Evolutionary conservation across 1,140 invertebrate species (phyloP).

Genomic region (Panagrolaimus sp.): DNA sequence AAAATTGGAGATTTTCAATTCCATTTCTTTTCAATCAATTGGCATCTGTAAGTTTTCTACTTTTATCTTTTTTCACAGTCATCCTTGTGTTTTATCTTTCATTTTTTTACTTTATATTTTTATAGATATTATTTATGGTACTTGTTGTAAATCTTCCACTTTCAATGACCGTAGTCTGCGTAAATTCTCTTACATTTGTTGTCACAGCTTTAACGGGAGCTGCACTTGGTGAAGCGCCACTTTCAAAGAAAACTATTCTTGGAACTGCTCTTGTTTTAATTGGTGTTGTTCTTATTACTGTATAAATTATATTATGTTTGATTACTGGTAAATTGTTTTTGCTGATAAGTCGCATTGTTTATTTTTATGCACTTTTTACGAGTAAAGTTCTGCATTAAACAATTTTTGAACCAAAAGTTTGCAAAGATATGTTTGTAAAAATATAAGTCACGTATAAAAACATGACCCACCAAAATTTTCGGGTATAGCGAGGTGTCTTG

Average conservation of each 20-base stretch:
- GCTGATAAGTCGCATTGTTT: too few species aligned
- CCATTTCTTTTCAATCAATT: conserved; percentile 12
- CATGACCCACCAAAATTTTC: too few species aligned
- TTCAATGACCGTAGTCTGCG: background rate
- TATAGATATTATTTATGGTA: conserved; percentile 5
- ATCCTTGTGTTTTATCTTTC: background rate
- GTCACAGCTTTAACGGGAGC: conserved; percentile 7
- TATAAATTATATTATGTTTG: too few species aligned
- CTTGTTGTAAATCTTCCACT: conserved; percentile 11
- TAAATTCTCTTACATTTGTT: conserved; percentile 11
- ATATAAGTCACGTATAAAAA: too few species aligned
- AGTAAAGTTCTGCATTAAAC: too few species aligned
- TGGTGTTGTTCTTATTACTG: background rate
- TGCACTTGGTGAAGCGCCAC: background rate
- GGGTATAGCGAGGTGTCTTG: too few species aligned
- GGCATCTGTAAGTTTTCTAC: conserved; percentile 8
- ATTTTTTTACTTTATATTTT: background rate
- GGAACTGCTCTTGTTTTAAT: background rate
- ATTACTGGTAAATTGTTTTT: too few species aligned
- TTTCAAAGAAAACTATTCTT: background rate
- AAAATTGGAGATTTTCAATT: conserved; percentile 14
- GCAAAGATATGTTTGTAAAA: too few species aligned
- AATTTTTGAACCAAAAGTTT: too few species aligned
- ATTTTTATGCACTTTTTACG: too few species aligned
- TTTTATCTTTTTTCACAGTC: too few species aligned